Evolutionary conservation across 2,797 vertebrate genomes (phyloP), one percentile per base, ranked within the genome.

Genomic region (Psittacula echo): DNA sequence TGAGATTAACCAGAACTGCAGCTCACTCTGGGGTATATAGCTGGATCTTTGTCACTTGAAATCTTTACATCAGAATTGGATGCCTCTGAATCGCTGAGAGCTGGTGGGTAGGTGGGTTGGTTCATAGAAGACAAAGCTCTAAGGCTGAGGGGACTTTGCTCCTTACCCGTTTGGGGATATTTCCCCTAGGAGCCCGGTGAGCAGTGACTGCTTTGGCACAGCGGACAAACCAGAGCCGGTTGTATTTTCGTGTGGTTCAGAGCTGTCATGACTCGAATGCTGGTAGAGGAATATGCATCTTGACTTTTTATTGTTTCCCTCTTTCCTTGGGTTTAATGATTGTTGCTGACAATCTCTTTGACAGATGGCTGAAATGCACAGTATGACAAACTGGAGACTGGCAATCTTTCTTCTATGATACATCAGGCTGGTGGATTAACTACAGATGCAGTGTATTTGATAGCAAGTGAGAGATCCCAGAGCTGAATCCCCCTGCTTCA

Each of bases 211-310:
- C 27, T 32, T 58, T 29, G 7, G 20, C 15, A 62, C 26, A 18
- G 47, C 0, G 0, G 23, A 2, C 1, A 29, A 62, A 7, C 0
- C 1, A n/a, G 54, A 9, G 15, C 13, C 20, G 32, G 11, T 7
- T 53, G n/a, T 22, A 5, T 44, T 75, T 48, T 8, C 11, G 20
- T 24, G 23, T 41, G 6, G 8, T 42, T 84, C 45, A 34, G 82
- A 66, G 75, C 7, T 6, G 0, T 4, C 13, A 19, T 37, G 18
- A 18, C 44, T 58, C 23, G 11, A 56, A 24, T 8, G 15, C 23
- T 5, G 1, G 47, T 1, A 47, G 54, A 39, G 14, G 34, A 71
- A 42, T 26, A 44, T 1, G 0, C 21, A 5, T 11, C 17, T 32
- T n/a, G 24, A 16, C 15, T 64, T 79, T 61, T 60, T 67, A 42